Conservation (phyloP, 2,888 invertebrate species). For the Melangyna quadrimaculata region DNA sequence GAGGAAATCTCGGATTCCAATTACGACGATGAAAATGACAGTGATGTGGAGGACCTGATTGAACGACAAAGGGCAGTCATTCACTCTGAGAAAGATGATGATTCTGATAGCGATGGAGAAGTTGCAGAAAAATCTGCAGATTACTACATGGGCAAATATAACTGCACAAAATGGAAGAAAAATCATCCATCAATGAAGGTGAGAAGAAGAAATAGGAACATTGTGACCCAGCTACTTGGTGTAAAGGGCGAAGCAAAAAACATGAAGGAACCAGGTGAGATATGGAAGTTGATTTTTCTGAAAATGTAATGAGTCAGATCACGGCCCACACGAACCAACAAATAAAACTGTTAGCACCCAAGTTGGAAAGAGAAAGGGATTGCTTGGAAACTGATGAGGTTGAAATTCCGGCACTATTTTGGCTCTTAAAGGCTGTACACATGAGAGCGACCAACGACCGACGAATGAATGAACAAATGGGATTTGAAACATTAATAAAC, state of each 20-base stretch:
- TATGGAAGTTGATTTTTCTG: not conserved
- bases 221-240: too few relatives aligned
- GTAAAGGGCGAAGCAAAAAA: too few relatives aligned
- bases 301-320: not conserved
- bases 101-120: constrained; percentile 13
- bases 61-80: not conserved
- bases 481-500: too few relatives aligned
- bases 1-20: not conserved
- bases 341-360: not conserved
- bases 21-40: not conserved
- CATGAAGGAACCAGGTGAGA: too few relatives aligned
- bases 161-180: not conserved
- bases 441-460: too few relatives aligned
- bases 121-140: not conserved
- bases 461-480: too few relatives aligned
- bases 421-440: too few relatives aligned
- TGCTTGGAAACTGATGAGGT: too few relatives aligned
- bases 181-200: not conserved
- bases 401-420: not conserved
- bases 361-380: too few relatives aligned
- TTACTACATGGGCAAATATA: not conserved
- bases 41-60: not conserved
- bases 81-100: not conserved
- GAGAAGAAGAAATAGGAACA: too few relatives aligned
- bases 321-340: not conserved